Evolutionary conservation across 2,888 invertebrate genomes (phyloP).

Genomic region (Apodemia mormo): DNA sequence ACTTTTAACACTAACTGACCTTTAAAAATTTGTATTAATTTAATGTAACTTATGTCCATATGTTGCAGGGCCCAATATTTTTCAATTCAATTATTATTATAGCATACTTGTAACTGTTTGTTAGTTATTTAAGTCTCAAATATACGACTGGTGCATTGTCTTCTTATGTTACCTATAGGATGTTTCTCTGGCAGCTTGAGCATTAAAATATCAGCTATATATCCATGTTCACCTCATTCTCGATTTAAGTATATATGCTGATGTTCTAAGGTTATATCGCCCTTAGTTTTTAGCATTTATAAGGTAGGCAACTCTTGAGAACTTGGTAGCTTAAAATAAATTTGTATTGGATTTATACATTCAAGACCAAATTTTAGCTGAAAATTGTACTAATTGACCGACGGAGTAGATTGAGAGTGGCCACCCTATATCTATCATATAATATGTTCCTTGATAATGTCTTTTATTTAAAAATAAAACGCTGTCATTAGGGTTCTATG

Average conservation of each 20-base stretch:
- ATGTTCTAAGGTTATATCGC: conserved; percentile 4
- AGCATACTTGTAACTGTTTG: conserved; percentile 9
- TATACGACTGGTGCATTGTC: conserved; percentile 10
- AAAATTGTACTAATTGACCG: not conserved
- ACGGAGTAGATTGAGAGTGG: not conserved
- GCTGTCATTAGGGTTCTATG: conserved; percentile 68
- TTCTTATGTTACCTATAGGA: conserved; percentile 15
- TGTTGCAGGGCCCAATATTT: conserved; percentile 23
- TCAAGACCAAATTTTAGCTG: not conserved
- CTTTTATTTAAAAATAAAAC: conserved; percentile 73
- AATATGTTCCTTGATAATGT: conserved; percentile 72
- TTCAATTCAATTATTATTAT: conserved; percentile 19
- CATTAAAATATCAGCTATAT: conserved; percentile 5
- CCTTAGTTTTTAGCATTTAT: conserved; percentile 6
- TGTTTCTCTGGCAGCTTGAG: conserved; percentile 6
- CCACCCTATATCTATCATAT: conserved; percentile 24
- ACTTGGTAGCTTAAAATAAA: not conserved
- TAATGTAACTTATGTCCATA: conserved; percentile 20
- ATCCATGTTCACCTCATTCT: not conserved
- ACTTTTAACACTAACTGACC: conserved; percentile 8
- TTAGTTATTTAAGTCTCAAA: conserved; percentile 15
- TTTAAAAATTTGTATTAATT: conserved; percentile 18
- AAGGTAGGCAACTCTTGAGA: not conserved
- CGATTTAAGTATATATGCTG: conserved; percentile 9
- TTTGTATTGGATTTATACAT: not conserved